Percentiles rank a stretch among this genome's conserved stretches.
Evolutionary conservation across 64 coral and sea anemone species (phyloP).

Genomic region (Exaiptasia diaphana): DNA sequence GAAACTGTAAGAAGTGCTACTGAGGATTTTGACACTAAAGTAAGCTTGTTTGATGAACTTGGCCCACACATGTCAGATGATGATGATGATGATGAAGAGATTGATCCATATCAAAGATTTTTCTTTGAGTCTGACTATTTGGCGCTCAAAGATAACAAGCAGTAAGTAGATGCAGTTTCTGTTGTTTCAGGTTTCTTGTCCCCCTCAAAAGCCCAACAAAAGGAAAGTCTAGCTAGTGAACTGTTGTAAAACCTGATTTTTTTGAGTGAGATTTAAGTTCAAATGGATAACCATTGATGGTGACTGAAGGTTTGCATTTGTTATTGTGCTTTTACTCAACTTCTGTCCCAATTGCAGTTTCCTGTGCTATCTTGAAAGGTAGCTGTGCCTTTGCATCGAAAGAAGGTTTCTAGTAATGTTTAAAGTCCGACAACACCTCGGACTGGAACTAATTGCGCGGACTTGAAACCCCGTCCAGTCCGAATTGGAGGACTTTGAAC

Average conservation of each 20-base stretch:
- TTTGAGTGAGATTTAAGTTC: not conserved
- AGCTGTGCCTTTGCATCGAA: too few relatives aligned
- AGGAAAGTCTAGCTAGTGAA: too few relatives aligned
- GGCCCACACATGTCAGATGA: too few relatives aligned
- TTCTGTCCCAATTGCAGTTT: not conserved
- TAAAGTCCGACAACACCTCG: too few relatives aligned
- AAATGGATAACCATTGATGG: not conserved
- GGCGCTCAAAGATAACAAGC: constrained; percentile 85
- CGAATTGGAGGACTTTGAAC: too few relatives aligned
- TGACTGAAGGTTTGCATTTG: not conserved
- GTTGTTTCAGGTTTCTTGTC: not conserved
- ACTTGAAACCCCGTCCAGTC: too few relatives aligned
- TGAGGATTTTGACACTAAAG: too few relatives aligned
- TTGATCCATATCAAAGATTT: constrained; percentile 65
- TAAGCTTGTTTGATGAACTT: too few relatives aligned
- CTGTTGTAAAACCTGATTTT: not conserved
- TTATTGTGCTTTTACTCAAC: not conserved
- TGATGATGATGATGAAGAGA: constrained; percentile 46
- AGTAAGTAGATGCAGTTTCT: constrained; percentile 66
- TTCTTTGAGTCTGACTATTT: constrained; percentile 97
- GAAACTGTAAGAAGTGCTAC: too few relatives aligned
- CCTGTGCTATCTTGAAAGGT: too few relatives aligned
- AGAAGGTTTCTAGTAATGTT: too few relatives aligned
- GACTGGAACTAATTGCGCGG: too few relatives aligned
- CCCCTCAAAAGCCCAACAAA: not conserved